Evolutionary conservation across 2,113 vertebrate species (phyloP).

Genomic region (Bagarius yarrelli): DNA sequence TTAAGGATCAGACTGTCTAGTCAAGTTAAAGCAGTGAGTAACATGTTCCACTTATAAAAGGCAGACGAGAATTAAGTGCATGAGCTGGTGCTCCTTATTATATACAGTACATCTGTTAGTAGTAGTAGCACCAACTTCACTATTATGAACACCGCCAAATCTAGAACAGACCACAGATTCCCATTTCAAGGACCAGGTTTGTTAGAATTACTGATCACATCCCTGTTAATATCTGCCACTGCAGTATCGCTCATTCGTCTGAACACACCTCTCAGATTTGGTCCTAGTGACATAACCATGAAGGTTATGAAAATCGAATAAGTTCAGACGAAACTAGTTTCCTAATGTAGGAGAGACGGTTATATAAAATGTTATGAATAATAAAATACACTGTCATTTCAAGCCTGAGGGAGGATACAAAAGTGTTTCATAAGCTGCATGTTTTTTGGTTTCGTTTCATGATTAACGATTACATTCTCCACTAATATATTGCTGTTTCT

Average conservation of each 20-base stretch:
- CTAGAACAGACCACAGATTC: not conserved
- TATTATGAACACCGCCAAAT: not conserved
- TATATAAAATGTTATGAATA: not conserved
- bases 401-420: not conserved
- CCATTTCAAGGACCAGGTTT: not conserved
- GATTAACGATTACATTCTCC: not conserved
- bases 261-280: not conserved
- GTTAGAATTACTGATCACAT: not conserved
- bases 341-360: not conserved
- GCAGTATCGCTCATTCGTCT: not conserved
- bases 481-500: not conserved
- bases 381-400: slow-evolving; percentile 32
- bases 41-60: not conserved
- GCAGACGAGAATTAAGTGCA: not conserved
- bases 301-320: not conserved
- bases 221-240: not conserved
- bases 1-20: not conserved
- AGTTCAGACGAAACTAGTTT: not conserved
- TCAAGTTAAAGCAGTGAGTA: not conserved
- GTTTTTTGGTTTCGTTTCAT: not conserved
- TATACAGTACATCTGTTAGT: not conserved
- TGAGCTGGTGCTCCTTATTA: not conserved
- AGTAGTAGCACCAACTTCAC: not conserved
- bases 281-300: too few relatives aligned
- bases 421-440: not conserved